Percentiles rank a stretch among this genome's conserved stretches.
Conservation (phyloP, 1,140 invertebrate genomes). For the Drosophila rufa region DNA sequence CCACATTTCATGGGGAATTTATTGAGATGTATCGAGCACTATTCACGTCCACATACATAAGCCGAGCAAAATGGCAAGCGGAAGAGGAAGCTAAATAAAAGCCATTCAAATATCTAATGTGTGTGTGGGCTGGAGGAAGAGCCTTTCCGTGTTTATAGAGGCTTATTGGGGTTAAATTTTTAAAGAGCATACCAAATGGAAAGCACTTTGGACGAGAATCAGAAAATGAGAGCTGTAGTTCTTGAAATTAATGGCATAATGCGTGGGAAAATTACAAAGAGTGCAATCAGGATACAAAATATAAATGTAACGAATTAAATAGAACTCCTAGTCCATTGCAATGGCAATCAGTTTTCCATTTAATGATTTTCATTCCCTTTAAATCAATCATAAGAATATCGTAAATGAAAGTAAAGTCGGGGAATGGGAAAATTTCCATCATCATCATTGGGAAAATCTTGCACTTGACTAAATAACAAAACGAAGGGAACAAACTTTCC, state of each 20-base stretch:
- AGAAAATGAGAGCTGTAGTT: background rate
- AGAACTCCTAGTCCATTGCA: background rate
- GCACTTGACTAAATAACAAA: constrained; percentile 34
- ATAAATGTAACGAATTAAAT: background rate
- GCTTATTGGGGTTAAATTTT: constrained; percentile 33
- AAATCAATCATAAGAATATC: constrained; percentile 1
- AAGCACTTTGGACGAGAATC: background rate
- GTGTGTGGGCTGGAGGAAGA: constrained; percentile 7
- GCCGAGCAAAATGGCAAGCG: constrained; percentile 30
- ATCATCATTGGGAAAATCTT: constrained; percentile 12
- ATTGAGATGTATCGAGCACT: constrained; percentile 48
- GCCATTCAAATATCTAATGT: constrained; percentile 39
- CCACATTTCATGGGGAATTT: constrained; percentile 50
- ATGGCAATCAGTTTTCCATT: constrained; percentile 5
- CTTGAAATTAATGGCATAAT: background rate
- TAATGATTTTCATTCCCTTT: background rate
- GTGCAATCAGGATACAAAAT: background rate
- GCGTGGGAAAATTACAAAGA: no score
- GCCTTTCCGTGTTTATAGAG: constrained; percentile 9
- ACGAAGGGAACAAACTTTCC: constrained; percentile 8
- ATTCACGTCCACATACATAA: constrained; percentile 12
- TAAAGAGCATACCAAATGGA: constrained; percentile 1
- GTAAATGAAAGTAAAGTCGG: constrained; percentile 10
- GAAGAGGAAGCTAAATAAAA: constrained; percentile 33
- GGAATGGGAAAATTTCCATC: background rate